Evolutionary conservation across 2,797 vertebrate species (phyloP).

Genomic region (Oceanodroma leucorhoa): DNA sequence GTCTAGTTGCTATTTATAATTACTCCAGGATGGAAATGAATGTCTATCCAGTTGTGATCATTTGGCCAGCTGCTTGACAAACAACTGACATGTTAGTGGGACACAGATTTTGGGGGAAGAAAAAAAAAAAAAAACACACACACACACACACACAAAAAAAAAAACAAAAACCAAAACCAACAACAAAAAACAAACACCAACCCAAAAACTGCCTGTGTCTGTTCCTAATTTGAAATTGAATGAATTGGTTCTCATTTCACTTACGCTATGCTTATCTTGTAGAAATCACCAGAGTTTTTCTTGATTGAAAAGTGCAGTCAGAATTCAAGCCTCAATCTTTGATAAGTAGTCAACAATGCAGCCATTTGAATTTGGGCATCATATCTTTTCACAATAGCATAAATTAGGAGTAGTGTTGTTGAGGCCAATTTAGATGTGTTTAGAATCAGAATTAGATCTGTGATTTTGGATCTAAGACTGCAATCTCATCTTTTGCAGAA

Average conservation of each 20-base stretch:
- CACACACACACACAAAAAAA: no score
- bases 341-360: background rate
- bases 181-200: background rate
- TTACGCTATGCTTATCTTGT: background rate
- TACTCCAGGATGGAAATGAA: background rate
- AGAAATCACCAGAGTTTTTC: background rate
- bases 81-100: background rate
- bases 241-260: background rate
- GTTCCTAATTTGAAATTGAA: background rate
- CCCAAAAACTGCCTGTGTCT: background rate
- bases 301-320: background rate
- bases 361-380: background rate
- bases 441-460: background rate
- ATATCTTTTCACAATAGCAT: background rate
- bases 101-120: background rate
- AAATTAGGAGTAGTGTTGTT: background rate
- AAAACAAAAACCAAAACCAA: background rate
- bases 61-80: background rate
- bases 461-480: background rate
- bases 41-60: background rate
- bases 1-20: constrained; percentile 45
- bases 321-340: background rate
- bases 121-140: no score
- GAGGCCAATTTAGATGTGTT: background rate
- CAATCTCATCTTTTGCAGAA: background rate